phyloP scores from a whole-genome alignment of 2,797 vertebrate genomes.

The Phylloscopus collybita region DNA sequence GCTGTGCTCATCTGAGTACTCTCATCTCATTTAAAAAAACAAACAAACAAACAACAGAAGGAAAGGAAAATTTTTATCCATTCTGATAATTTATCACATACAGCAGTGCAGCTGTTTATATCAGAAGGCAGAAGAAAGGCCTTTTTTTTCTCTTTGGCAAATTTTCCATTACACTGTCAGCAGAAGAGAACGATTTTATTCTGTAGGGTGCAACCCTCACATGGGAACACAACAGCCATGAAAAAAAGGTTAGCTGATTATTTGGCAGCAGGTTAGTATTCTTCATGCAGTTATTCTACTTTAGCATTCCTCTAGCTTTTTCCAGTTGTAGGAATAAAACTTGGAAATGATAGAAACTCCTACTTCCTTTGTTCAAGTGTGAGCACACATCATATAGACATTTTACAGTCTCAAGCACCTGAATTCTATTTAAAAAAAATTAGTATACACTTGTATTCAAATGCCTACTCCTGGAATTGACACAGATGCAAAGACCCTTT shows the following conservation, averaged over 20 bases:
- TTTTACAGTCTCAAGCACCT: neutral
- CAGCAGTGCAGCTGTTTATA: conserved; percentile 15
- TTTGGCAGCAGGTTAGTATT: neutral
- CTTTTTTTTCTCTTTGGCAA: conserved; percentile 26
- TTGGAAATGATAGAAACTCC: neutral
- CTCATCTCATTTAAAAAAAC: conserved; percentile 32
- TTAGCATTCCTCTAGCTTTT: neutral
- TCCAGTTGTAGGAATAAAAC: neutral
- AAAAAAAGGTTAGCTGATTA: neutral
- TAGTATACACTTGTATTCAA: neutral
- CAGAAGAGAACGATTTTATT: conserved; percentile 34
- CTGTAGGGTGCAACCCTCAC: neutral
- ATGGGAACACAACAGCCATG: neutral
- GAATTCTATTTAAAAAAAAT: neutral
- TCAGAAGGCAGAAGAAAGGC: neutral
- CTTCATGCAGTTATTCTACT: neutral
- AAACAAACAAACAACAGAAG: neutral
- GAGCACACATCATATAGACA: neutral
- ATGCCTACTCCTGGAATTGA: neutral
- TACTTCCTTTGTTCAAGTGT: neutral
- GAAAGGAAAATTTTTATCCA: conserved; percentile 21
- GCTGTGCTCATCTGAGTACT: neutral
- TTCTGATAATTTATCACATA: conserved; percentile 24
- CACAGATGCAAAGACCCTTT: neutral
- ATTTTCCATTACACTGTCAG: conserved; percentile 40